These are phyloP conservation scores for Henricia sp. DNA, from an alignment of 53 echinoderm and acorn worm species.

Conservation along the genomic window DNA sequence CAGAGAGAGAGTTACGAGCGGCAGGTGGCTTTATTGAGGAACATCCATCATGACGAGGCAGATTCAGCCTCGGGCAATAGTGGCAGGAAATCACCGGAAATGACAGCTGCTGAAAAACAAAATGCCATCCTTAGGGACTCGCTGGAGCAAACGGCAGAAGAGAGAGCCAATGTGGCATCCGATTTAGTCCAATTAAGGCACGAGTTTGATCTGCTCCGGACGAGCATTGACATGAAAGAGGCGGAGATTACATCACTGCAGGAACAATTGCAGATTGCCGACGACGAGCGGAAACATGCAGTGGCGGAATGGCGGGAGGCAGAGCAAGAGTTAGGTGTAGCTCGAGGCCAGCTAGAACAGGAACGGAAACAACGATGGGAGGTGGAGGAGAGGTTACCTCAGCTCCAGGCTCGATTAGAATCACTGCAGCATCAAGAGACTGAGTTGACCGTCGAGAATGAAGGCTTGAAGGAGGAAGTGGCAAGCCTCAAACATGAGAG, in stretches of 20 bases:
- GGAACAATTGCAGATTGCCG: slow-evolving; percentile 61
- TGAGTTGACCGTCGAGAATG: slow-evolving; percentile 45
- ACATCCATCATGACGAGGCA: slow-evolving; percentile 40
- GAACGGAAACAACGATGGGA: slow-evolving; percentile 58
- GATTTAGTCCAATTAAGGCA: slow-evolving; percentile 64
- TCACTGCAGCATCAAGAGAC: slow-evolving; percentile 56
- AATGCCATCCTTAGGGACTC: slow-evolving; percentile 71
- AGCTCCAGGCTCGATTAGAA: slow-evolving; percentile 43
- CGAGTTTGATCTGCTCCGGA: slow-evolving; percentile 58
- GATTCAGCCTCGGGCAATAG: slow-evolving; percentile 16
- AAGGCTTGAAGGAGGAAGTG: slow-evolving; percentile 55
- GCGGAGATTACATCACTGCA: slow-evolving; percentile 58
- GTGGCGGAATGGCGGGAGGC: slow-evolving; percentile 58
- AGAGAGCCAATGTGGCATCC: slow-evolving; percentile 47
- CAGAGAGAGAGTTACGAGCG: slow-evolving; percentile 36
- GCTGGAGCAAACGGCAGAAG: slow-evolving; percentile 54
- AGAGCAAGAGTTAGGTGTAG: slow-evolving; percentile 42
- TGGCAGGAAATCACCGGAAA: slow-evolving; percentile 75
- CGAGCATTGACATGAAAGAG: slow-evolving; percentile 68
- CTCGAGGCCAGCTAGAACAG: slow-evolving; percentile 46
- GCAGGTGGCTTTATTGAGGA: slow-evolving; percentile 42
- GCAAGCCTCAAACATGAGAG: slow-evolving; percentile 29
- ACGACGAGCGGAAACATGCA: slow-evolving; percentile 53
- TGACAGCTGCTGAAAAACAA: slow-evolving; percentile 72
- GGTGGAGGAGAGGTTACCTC: slow-evolving; percentile 62